A percentile compares a stretch with the other conserved stretches of the same genome.
Conservation (phyloP, 2,888 invertebrate genomes). For the Chalcosyrphus nemorum region DNA sequence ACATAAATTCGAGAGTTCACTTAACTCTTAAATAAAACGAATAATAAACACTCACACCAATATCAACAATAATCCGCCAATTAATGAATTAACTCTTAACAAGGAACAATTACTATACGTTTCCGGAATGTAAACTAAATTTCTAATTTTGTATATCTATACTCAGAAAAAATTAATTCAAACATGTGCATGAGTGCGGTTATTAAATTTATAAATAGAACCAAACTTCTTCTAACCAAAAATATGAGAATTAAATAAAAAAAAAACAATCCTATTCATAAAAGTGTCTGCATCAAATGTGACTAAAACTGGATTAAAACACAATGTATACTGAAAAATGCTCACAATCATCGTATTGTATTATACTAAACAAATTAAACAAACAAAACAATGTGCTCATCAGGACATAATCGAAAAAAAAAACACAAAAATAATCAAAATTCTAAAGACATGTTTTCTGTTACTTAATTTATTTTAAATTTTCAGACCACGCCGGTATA, state of each 20-base stretch:
- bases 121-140: conserved; percentile 12
- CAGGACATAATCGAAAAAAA: conserved; percentile 23
- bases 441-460: conserved; percentile 22
- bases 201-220: conserved; percentile 5
- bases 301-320: conserved; percentile 60
- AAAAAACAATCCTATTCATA: conserved; percentile 11
- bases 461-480: conserved; percentile 62
- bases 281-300: conserved; percentile 26
- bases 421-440: conserved; percentile 6
- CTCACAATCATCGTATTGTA: conserved; percentile 44
- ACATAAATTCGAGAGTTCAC: neutral
- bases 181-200: conserved; percentile 11
- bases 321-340: too few species aligned
- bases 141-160: neutral
- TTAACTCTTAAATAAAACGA: neutral
- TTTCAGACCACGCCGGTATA: conserved; percentile 51
- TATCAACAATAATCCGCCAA: conserved; percentile 3
- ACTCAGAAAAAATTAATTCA: conserved; percentile 1
- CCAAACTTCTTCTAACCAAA: conserved; percentile 12
- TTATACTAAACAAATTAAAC: conserved; percentile 39
- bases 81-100: conserved; percentile 36
- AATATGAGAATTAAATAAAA: neutral
- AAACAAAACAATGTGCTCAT: conserved; percentile 17
- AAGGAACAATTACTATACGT: neutral
- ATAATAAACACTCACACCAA: neutral